Percentiles rank a stretch among this genome's conserved stretches.
Evolutionary conservation across 2,888 invertebrate species (phyloP).

Genomic region (Agrotis segetum): DNA sequence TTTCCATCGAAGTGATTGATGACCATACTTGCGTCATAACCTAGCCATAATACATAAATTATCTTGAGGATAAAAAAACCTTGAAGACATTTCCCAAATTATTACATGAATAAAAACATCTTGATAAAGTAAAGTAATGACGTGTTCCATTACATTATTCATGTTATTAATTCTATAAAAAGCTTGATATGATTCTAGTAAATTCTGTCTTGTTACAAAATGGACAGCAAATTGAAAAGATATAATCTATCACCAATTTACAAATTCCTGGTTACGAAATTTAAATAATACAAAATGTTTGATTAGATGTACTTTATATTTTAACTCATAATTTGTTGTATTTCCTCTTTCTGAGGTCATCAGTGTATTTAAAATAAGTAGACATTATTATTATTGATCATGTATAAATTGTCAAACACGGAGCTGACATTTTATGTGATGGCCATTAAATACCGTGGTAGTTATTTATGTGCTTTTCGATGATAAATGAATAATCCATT

Average conservation of each 20-base stretch:
- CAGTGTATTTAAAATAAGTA: conserved; percentile 40
- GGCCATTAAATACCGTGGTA: conserved; percentile 6
- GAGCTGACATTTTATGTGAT: conserved; percentile 23
- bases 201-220: conserved; percentile 18
- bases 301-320: conserved; percentile 10
- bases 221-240: conserved; percentile 23
- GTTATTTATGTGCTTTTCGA: conserved; percentile 13
- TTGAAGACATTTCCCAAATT: conserved; percentile 11
- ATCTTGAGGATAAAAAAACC: background rate
- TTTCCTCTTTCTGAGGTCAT: conserved; percentile 39
- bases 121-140: conserved; percentile 32
- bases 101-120: conserved; percentile 23
- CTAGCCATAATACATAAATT: background rate
- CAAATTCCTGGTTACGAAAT: background rate
- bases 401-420: conserved; percentile 27
- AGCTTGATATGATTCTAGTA: conserved; percentile 8
- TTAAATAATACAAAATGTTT: conserved; percentile 8
- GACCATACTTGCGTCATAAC: background rate
- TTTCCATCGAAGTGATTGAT: background rate
- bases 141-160: conserved; percentile 30
- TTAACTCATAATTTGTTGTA: conserved; percentile 9
- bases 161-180: conserved; percentile 28
- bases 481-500: conserved; percentile 17
- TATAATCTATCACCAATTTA: background rate
- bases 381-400: conserved; percentile 44